Conservation (phyloP, 1,140 invertebrate species). For the Drosophila kepulauana region DNA sequence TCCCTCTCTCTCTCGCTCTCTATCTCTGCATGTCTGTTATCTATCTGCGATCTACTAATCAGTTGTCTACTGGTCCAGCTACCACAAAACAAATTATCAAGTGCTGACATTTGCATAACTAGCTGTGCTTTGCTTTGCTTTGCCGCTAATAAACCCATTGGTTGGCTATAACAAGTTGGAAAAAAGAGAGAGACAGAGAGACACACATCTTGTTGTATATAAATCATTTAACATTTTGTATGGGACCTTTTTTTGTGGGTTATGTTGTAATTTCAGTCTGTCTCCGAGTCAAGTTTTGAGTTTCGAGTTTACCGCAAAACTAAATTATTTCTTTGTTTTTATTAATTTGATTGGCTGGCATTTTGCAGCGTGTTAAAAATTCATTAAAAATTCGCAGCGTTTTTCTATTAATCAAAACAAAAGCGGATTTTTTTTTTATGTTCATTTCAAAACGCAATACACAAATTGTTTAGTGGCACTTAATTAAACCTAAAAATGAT, state of each 20-base stretch:
- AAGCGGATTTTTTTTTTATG: slow-evolving; percentile 32
- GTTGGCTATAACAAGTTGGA: slow-evolving; percentile 63
- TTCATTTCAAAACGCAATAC: slow-evolving; percentile 15
- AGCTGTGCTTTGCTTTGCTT: slow-evolving; percentile 41
- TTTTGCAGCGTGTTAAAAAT: slow-evolving; percentile 62
- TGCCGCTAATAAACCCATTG: slow-evolving; percentile 65
- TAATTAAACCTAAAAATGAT: slow-evolving; percentile 70
- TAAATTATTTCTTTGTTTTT: slow-evolving; percentile 73
- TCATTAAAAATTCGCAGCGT: slow-evolving; percentile 52
- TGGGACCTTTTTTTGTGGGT: slow-evolving; percentile 19
- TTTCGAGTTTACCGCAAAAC: slow-evolving; percentile 21
- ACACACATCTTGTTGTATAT: slow-evolving; percentile 35
- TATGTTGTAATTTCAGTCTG: slow-evolving; percentile 2
- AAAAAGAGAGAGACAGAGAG: background rate
- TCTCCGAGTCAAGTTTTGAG: slow-evolving; percentile 11
- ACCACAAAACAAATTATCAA: slow-evolving; percentile 72
- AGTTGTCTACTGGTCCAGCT: slow-evolving; percentile 54
- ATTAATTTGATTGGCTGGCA: slow-evolving; percentile 67
- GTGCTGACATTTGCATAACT: slow-evolving; percentile 69
- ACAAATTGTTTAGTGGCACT: slow-evolving; percentile 69
- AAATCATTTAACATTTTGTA: slow-evolving; percentile 75
- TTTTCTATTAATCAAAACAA: slow-evolving; percentile 68
- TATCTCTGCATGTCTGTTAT: no score
- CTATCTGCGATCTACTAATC: slow-evolving; percentile 74
- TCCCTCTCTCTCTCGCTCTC: no score